Evolutionary conservation across 2,797 vertebrate species (phyloP), one percentile per base, ranked within the genome.

Genomic region (Chelon labrosus): DNA sequence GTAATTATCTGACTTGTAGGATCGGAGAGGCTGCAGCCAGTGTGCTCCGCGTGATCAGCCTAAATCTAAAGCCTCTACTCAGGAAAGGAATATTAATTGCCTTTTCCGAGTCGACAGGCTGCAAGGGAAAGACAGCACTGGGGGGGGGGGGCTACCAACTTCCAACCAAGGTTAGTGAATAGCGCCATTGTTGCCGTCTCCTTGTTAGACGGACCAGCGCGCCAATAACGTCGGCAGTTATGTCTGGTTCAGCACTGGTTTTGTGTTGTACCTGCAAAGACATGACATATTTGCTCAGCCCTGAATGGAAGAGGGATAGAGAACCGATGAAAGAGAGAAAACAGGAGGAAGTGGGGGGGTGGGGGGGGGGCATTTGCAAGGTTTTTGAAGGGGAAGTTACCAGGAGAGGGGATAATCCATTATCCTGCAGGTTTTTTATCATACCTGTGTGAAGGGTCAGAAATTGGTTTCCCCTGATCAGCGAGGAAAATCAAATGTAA

Each of bases 1-100:
- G 87, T 89, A 88, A 85, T 91, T 91, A 94, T 93, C 76, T 73
- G 80, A 87, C 83, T 82, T 84, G 71, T 85, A 84, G 65, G 79
- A 87, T 68, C 62, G 70, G 78, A 75, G n/a, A 84, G 79, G 77
- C 78, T 69, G 84, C 77, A 80, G 77, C 73, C 79, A 73, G 73
- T 74, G 19, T 62, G 67, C 50, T 69, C 75, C 89, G 85, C 60
- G 78, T 88, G 88, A 91, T 83, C 86, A 78, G 84, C 79, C 85
- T 90, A 85, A 89, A 90, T 91, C 82, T 79, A 85, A 91, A 89
- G 78, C 76, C 73, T 66, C 86, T 39, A 75, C 77, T 90, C 79
- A 84, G 76, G 80, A 82, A 82, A 84, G 70, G 82, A 90, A 90
- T 86, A 89, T 89, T 90, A 87, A 92, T 88, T 77, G 81, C 47